Evolutionary conservation across 1,140 invertebrate genomes (phyloP).

Genomic region (Trichomalopsis sarcophagae): DNA sequence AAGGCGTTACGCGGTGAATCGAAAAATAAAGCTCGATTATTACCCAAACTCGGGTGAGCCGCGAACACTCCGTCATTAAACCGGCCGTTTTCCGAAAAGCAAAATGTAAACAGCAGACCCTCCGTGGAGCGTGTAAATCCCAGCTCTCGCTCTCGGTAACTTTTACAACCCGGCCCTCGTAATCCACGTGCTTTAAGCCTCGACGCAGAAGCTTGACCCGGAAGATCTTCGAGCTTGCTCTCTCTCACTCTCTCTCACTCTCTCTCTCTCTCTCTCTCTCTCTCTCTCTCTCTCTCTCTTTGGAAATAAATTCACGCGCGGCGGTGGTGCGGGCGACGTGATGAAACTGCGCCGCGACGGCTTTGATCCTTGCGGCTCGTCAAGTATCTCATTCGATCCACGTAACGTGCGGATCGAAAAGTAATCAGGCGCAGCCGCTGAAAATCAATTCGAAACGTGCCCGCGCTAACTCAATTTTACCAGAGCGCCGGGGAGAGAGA

Average conservation of each 20-base stretch:
- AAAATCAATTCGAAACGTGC: constrained; percentile 68
- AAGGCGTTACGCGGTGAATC: too few relatives aligned
- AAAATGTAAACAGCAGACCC: neutral
- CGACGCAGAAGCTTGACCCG: neutral
- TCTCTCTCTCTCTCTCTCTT: too few relatives aligned
- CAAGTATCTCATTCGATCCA: constrained; percentile 64
- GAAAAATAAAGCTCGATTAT: neutral
- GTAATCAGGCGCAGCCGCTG: constrained; percentile 63
- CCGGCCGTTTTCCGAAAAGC: too few relatives aligned
- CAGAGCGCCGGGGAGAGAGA: constrained; percentile 6
- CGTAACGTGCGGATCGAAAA: constrained; percentile 67
- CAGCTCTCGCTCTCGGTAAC: neutral
- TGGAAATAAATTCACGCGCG: constrained; percentile 9
- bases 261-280: too few relatives aligned
- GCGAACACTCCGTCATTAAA: too few relatives aligned
- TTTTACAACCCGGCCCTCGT: neutral
- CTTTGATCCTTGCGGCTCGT: constrained; percentile 7
- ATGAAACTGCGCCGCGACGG: constrained; percentile 1
- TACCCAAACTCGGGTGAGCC: too few relatives aligned
- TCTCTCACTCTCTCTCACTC: too few relatives aligned
- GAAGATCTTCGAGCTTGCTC: neutral
- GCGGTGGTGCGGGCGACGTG: neutral
- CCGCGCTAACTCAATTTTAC: constrained; percentile 65
- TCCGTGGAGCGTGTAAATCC: neutral
- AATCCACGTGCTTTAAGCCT: neutral